phyloP scores from a whole-genome alignment of 1,140 invertebrate species.

The Ips nitidus region DNA sequence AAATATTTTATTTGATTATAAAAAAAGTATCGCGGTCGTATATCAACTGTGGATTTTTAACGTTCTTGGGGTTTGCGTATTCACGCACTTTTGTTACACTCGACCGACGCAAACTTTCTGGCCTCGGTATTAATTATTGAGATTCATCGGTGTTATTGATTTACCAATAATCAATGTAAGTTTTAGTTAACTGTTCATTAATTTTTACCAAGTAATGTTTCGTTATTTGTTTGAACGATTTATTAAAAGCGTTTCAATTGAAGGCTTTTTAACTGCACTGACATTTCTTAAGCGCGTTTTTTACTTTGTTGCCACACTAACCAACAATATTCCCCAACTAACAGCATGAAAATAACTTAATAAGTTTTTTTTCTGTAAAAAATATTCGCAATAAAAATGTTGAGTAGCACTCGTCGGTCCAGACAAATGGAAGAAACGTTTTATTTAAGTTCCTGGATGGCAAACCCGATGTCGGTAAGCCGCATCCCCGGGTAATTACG shows the following conservation, averaged over 20 bases:
- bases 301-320: no score
- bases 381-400: constrained; percentile 12
- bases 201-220: no score
- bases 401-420: constrained; percentile 5
- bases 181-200: no score
- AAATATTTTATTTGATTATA: constrained; percentile 16
- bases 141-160: no score
- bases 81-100: no score
- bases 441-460: constrained; percentile 27
- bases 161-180: no score
- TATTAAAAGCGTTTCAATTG: neutral
- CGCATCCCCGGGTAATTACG: constrained; percentile 31
- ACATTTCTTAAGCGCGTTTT: no score
- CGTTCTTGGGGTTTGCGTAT: no score
- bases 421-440: constrained; percentile 31
- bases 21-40: neutral
- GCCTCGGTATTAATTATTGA: no score
- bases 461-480: constrained; percentile 22
- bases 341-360: neutral
- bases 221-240: no score
- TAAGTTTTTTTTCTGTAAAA: neutral
- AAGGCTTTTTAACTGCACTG: neutral
- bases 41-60: neutral
- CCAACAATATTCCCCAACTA: neutral
- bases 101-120: no score